Evolutionary conservation across 2,888 invertebrate species (phyloP), one percentile per base, ranked within the genome.

Genomic region (Ennomos fuscantarius): DNA sequence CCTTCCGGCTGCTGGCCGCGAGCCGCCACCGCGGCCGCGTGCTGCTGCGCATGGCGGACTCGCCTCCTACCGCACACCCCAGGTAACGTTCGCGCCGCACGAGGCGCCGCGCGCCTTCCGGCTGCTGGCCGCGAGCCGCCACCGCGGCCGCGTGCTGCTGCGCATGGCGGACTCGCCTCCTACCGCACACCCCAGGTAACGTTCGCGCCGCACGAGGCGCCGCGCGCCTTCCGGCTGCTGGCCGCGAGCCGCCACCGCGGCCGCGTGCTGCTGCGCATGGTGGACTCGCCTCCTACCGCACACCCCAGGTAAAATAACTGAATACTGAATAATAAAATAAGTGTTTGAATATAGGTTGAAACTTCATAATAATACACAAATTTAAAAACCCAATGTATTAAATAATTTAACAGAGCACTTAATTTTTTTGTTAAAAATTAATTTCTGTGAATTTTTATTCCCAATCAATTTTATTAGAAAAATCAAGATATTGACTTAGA

Each of bases 101-200:
- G 78, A 81, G 0, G 81, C 67, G 3, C 8, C 79, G 1, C 77
- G 82, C 2, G 86, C 86, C 0, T 76, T 84, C 60, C 77, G 77
- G 0, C 69, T 86, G 46, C 64, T 85, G 39, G 75, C 78, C 3
- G 66, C 70, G 12, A 79, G 79, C 51, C 65, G 69, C 1, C 82
- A 86, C 53, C 75, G 81, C 12, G 87, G 87, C 12, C 74, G 84
- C 0, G 82, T 76, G 34, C 67, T 87, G 15, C 62, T 87, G 15
- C 63, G 65, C 2, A 54, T 82, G n/a, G 50, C 58, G 0, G 70
- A 70, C 1, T 59, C 24, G 1, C 24, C 24, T 24, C 6, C 5
- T 3, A 6, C 2, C 24, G 24, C 6, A 24, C 24, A 24, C 24
- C 24, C n/a, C n/a, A n/a, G n/a, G 76, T 82, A 12, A 68, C 72